Evolutionary conservation across 92 coral and sea anemone genomes (phyloP), one percentile per base, ranked within the genome.

Genomic region (Heteractis magnifica): DNA sequence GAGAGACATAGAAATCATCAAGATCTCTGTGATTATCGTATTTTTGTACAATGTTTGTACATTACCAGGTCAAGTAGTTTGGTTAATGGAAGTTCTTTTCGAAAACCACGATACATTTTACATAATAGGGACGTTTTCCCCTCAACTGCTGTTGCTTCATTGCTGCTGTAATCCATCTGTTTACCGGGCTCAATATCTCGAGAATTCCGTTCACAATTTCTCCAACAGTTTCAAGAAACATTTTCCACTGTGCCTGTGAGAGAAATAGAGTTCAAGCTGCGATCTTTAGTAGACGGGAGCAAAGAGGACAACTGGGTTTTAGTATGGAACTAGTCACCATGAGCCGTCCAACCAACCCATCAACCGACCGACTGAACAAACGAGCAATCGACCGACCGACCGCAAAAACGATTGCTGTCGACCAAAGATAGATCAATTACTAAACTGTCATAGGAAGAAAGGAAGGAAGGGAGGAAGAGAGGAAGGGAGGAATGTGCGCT

Each of bases 131-230:
- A 5, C 4, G 49, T 79, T 79, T 44, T 79, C 82, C 6, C 11
- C 49, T 2, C 34, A 59, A 15, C n/a, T 79, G 49, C 34, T 62
- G 41, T 15, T 23, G 12, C 58, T 79, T 41, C 82, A 79, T 41
- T 23, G 18, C 14, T 79, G 82, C 18, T 79, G 82, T 62, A 79
- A 79, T 49, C 82, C 82, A 1, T 18, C 58, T 34, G 82, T 79
- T 13, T 79, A 79, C 44, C n/a, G n/a, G 74, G 82, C 6, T 21
- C 34, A 34, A 49, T 79, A 8, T 79, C 82, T 44, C 65, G 56
- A 2, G 48, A 18, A 44, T 79, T 62, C 44, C 82, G 82, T 34
- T 51, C 56, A 10, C 73, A 44, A 56, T 56, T 56, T 5, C 4
- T 56, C 16, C 18, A 10, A 11, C 4, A 11, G 62, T 56, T 56